Conservation (phyloP, 1,140 invertebrate genomes). For the Meloidogyne exigua region DNA sequence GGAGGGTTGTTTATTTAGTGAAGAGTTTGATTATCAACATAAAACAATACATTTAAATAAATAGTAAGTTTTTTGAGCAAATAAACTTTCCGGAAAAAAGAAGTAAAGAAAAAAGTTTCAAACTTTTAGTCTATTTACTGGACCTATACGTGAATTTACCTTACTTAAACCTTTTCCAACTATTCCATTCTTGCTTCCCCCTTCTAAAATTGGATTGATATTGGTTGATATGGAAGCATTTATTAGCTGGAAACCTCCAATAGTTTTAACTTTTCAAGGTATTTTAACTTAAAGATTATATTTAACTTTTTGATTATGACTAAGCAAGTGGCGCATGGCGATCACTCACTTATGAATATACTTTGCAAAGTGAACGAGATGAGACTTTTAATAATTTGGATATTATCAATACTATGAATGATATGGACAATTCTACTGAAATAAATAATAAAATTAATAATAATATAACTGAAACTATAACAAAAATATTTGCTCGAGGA, state of each 20-base stretch:
- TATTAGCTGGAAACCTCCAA: slow-evolving; percentile 51
- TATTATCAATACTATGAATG: not conserved
- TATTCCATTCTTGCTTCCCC: slow-evolving; percentile 37
- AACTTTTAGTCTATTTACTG: slow-evolving; percentile 30
- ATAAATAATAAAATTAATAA: not conserved
- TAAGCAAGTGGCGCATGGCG: slow-evolving; percentile 44
- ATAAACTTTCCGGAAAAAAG: too few species aligned
- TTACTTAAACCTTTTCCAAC: slow-evolving; percentile 34
- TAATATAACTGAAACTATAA: not conserved
- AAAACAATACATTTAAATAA: slow-evolving; percentile 43
- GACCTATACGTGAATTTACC: slow-evolving; percentile 43
- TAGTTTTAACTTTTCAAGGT: slow-evolving; percentile 52
- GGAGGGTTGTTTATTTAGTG: slow-evolving; percentile 40
- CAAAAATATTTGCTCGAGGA: not conserved
- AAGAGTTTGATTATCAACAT: slow-evolving; percentile 37
- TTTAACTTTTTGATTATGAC: slow-evolving; percentile 11
- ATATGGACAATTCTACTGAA: not conserved
- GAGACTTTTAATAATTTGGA: not conserved
- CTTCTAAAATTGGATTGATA: slow-evolving; percentile 43
- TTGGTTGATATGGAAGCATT: slow-evolving; percentile 35
- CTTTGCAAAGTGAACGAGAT: not conserved
- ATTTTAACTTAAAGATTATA: not conserved
- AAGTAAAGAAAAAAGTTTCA: too few species aligned
- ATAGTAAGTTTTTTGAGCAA: slow-evolving; percentile 22
- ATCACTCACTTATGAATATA: slow-evolving; percentile 44